Base-by-base conservation (phyloP, 2,888 invertebrate species). In the Synanthedon formicaeformis region DNA sequence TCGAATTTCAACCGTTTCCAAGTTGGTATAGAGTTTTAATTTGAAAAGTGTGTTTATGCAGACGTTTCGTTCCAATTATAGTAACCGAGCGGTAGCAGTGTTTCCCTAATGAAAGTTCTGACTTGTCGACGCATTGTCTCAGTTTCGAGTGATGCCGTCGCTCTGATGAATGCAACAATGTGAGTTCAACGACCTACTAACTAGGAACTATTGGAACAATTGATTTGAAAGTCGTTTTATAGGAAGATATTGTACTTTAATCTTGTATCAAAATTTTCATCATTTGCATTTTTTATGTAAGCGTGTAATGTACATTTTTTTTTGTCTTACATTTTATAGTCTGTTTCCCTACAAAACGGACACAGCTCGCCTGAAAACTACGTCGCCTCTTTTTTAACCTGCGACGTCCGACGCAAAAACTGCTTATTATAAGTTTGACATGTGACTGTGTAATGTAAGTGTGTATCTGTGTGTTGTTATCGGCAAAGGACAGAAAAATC, bases 31-130 rank as follows among this genome's bases (percentile, higher is more conserved):
- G 56, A 58, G 67, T 67, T 59, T 55, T 54, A 52, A 59, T 58
- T 62, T 40, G 50, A 49, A 51, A 54, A 54, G 52, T 51, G 52
- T 50, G 50, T 41, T 50, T 52, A 53, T 56, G 60, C 52, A 56
- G 62, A 60, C 59, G 57, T 60, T 62, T 54, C 63, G 64, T 61
- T 70, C 66, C 66, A 71, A 72, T 73, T 72, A 71, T 64, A 61
- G 62, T 60, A 59, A 59, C 60, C 56, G 54, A 58, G 62, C 57
- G 58, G 53, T 64, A 67, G 57, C 60, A 60, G 66, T 67, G 73
- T 68, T 68, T 67, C 65, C 64, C 69, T 75, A 75, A 75, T 78
- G 74, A 69, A 67, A 64, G 64, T 63, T 54, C 57, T 58, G 61
- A 56, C 60, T 60, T 58, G 59, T 56, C 52, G 57, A 56, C 58